phyloP scores from a whole-genome alignment of 2,113 vertebrate genomes.

The Chloebia gouldiae region DNA sequence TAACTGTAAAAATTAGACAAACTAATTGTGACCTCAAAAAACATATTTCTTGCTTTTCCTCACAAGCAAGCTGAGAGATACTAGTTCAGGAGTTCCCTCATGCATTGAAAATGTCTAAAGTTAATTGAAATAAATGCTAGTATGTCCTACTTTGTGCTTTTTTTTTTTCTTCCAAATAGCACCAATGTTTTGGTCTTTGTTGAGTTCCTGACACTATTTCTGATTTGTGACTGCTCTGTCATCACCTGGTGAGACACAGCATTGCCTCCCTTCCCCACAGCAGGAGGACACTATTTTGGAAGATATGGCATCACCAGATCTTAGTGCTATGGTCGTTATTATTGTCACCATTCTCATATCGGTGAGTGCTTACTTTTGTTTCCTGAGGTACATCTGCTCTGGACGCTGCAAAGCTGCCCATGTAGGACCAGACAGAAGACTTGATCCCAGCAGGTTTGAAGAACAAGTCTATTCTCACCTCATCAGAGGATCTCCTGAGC shows the following conservation, averaged over 20 bases:
- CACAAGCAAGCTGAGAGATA: not conserved
- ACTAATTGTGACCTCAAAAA: not conserved
- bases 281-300: conserved; percentile 46
- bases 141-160: fast-evolving
- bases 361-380: conserved; percentile 70
- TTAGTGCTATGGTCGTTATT: conserved; percentile 72
- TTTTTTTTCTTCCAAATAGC: not conserved
- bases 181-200: not conserved
- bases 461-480: conserved; percentile 67
- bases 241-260: conserved; percentile 6
- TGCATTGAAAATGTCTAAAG: not conserved
- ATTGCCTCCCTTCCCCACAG: not conserved
- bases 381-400: conserved; percentile 75
- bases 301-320: conserved; percentile 45
- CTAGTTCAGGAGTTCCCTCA: not conserved
- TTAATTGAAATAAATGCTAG: not conserved
- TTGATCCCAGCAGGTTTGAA: conserved; percentile 64
- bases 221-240: not conserved
- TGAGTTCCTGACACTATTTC: not conserved
- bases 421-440: conserved; percentile 54
- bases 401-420: conserved; percentile 73
- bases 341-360: conserved; percentile 62
- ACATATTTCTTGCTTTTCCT: not conserved
- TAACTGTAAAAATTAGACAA: not conserved
- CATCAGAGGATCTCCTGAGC: not conserved